Percentiles rank a stretch among this genome's conserved stretches.
These are phyloP conservation scores for Python bivittatus DNA, from an alignment of 2,113 vertebrate species.

Conservation along the genomic window DNA sequence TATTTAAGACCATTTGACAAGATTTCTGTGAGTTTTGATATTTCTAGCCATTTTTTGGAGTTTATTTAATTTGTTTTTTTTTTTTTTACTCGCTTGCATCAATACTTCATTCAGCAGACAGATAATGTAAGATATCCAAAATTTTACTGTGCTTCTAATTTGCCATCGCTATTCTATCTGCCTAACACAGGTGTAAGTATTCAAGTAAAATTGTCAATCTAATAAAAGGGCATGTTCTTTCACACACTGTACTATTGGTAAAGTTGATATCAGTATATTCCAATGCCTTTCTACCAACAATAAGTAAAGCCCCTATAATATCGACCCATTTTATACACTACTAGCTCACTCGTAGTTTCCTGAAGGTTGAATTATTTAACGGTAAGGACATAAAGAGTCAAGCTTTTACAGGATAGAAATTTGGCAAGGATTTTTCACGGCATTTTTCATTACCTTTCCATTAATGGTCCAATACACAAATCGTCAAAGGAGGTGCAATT, in stretches of 20 bases:
- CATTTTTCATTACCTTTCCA: not conserved
- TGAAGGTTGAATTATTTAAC: not conserved
- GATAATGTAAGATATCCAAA: not conserved
- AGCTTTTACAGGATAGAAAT: not conserved
- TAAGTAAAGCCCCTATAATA: not conserved
- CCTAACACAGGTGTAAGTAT: not conserved
- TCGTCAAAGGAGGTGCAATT: not conserved
- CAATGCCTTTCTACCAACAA: not conserved
- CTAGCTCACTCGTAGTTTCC: not conserved
- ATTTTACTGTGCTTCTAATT: not conserved
- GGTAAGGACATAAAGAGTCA: not conserved
- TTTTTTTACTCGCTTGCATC: not conserved
- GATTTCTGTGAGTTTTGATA: not conserved
- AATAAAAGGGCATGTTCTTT: not conserved
- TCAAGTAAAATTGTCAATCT: not conserved
- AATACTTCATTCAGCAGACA: not conserved
- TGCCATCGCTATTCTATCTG: not conserved
- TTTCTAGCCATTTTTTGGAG: not conserved
- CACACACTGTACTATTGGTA: not conserved
- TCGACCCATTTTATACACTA: not conserved
- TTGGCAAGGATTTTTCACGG: not conserved
- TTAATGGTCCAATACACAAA: not conserved
- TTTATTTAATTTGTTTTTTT: slow-evolving; percentile 6
- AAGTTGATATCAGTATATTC: not conserved
- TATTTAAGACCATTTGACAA: not conserved